Percentiles rank a stretch among this genome's conserved stretches.
Conservation (phyloP, 2,888 invertebrate species). For the Chesias legatella region DNA sequence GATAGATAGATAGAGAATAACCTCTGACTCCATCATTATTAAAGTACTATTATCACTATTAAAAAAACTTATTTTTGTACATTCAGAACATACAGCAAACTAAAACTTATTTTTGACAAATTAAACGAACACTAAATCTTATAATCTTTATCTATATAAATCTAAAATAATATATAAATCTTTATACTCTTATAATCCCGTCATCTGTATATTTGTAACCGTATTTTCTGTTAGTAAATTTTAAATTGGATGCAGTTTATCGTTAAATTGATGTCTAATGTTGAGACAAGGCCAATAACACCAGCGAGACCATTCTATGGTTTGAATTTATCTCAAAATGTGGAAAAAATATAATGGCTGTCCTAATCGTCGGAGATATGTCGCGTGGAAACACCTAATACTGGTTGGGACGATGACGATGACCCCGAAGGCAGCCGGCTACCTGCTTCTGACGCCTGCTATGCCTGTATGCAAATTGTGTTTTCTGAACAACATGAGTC, state of each 20-base stretch:
- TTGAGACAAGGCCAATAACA: constrained; percentile 35
- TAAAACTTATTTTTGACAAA: no score
- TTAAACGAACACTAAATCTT: no score
- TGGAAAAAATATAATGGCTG: constrained; percentile 45
- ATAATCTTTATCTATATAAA: no score
- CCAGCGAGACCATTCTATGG: constrained; percentile 32
- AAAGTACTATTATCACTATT: no score
- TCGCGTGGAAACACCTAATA: constrained; percentile 61
- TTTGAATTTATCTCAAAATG: constrained; percentile 29
- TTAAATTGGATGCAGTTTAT: constrained; percentile 21
- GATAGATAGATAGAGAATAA: no score
- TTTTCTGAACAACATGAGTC: constrained; percentile 61
- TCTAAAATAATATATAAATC: no score
- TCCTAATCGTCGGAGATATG: constrained; percentile 65
- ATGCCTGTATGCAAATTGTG: constrained; percentile 72
- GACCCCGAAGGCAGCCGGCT: constrained; percentile 58
- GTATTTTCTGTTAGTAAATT: constrained; percentile 19
- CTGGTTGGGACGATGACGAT: constrained; percentile 68
- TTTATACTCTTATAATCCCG: no score
- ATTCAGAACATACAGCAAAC: no score
- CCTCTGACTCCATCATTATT: no score
- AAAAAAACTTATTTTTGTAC: no score
- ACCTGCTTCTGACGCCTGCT: constrained; percentile 64
- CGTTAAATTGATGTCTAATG: constrained; percentile 27
- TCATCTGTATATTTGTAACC: no score